Base-by-base conservation (phyloP, 2,888 invertebrate species). In the Rapana venosa region DNA sequence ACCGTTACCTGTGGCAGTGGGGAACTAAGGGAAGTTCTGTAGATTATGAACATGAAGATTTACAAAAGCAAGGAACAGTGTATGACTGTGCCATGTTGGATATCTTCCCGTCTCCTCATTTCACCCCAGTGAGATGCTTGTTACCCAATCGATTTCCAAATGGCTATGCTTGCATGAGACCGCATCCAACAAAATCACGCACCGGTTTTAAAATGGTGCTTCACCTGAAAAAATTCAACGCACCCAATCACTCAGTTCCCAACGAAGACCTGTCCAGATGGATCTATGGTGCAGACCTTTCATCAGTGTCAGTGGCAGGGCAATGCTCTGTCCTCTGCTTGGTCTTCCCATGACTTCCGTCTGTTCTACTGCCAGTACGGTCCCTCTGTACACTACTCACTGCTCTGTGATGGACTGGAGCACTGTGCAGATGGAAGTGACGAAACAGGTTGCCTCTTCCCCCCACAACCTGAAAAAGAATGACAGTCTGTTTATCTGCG, bases 1-100 rank as follows among this genome's bases (percentile, higher is more conserved):
- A 84, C 84, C 84, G 84, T 15, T 84, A 26, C 47, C 20, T 84
- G 22, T 84, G 84, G 56, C 84, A 84, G 30, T 84, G 84, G 84
- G 47, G n/a, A n/a, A 1, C 0, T 22, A 13, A 22, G 84, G 84
- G 84, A 0, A n/a, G 84, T 56, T 47, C 84, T 8, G 47, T 84
- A 26, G 84, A 47, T 84, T n/a, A 84, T 22, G 32, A 84, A 1
- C 47, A 47, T 8, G 47, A n/a, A 13, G 47, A 84, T 0, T 8
- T 84, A 8, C 84, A 47, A 47, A n/a, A 26, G 30, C 13, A n/a
- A 6, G 56, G 84, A 26, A 13, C 47, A 47, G 8, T 0, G 26
- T 6, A 15, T 56, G 84, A 56, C 22, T 84, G 84, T 30, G 56
- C 84, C 15, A 4, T 47, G 47, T 15, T 84, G 15, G 6, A 17